Base-by-base conservation (phyloP, 2,888 invertebrate species). In the Zhuqinia jingwanae region DNA sequence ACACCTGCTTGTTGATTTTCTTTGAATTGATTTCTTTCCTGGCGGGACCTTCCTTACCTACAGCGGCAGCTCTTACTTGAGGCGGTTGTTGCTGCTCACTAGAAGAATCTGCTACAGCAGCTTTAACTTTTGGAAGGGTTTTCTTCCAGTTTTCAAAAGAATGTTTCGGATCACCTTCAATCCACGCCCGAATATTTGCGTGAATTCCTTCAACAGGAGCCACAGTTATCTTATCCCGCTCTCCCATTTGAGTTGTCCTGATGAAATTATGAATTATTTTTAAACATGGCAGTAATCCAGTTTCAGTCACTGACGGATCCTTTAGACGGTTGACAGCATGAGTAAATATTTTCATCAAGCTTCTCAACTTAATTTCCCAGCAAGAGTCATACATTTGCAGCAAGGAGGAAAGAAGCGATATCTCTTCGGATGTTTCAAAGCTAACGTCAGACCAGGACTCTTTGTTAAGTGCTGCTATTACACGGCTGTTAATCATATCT, bases 311-410 rank as follows among this genome's bases (percentile, higher is more conserved):
- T 77, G 96, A 95, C 0, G 97, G 96, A 91, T 96, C 97, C 88
- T 95, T 95, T 0, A 96, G 95, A 92, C 95, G 94, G 80, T 95
- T 94, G 90, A 95, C 95, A 3, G 96, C 96, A 93, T 95, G 94
- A 81, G 97, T 94, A 93, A 98, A 98, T 78, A 98, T 93, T 90
- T 96, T 95, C 93, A 98, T 96, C 88, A 98, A 96, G 92, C 96
- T 96, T 68, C 92, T 95, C 0, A 99, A 93, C 91, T 98, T 96
- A 88, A 96, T 95, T 92, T 99, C 98, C 99, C 99, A 99, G 92
- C 98, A 98, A 2, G 96, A 95, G 92, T 99, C 99, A 91, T 98
- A 97, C 90, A 97, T 97, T 91, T 97, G 96, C 1, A 98, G 95
- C 65, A 98, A 94, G 0, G 96, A 96, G 0, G 97, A 97, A 30